phyloP scores from a whole-genome alignment of 2,797 vertebrate genomes.

The Carapus acus region DNA sequence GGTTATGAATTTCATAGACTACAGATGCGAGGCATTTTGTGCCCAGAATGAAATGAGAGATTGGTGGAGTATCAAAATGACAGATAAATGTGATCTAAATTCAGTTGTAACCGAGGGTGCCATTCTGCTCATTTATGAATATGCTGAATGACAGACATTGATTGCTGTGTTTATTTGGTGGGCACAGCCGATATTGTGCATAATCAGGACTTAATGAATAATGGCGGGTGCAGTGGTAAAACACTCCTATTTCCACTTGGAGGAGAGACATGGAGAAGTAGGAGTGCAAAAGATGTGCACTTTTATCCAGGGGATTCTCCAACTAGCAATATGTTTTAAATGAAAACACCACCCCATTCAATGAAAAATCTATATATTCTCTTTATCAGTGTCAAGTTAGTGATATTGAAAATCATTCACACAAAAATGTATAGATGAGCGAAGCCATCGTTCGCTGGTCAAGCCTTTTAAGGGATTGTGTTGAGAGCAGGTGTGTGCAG shows the following conservation, averaged over 20 bases:
- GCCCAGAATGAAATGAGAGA: slow-evolving; percentile 24
- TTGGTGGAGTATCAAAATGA: slow-evolving; percentile 15
- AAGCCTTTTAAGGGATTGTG: slow-evolving; percentile 31
- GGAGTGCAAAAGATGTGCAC: neutral
- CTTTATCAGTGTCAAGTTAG: slow-evolving; percentile 10
- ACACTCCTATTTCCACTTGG: slow-evolving; percentile 6
- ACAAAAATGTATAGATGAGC: slow-evolving; percentile 24
- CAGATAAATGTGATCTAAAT: slow-evolving; percentile 28
- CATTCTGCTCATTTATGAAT: neutral
- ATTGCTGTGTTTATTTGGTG: slow-evolving; percentile 12
- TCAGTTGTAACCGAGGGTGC: slow-evolving; percentile 14
- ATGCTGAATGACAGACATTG: slow-evolving; percentile 1
- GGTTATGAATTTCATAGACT: slow-evolving; percentile 42
- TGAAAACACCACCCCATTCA: slow-evolving; percentile 1
- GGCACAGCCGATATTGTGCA: neutral
- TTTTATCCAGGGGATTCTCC: neutral
- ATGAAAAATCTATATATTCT: slow-evolving; percentile 1
- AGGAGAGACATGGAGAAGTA: neutral
- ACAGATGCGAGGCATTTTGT: slow-evolving; percentile 43
- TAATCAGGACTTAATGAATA: neutral
- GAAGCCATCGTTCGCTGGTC: slow-evolving; percentile 6
- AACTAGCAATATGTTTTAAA: neutral
- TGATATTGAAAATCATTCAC: neutral
- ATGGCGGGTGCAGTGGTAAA: slow-evolving; percentile 10
- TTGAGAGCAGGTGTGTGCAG: slow-evolving; percentile 27